Percentiles rank a stretch among this genome's conserved stretches.
These are phyloP conservation scores for Cactoblastis cactorum DNA, from an alignment of 2,888 invertebrate genomes.

Conservation along the genomic window DNA sequence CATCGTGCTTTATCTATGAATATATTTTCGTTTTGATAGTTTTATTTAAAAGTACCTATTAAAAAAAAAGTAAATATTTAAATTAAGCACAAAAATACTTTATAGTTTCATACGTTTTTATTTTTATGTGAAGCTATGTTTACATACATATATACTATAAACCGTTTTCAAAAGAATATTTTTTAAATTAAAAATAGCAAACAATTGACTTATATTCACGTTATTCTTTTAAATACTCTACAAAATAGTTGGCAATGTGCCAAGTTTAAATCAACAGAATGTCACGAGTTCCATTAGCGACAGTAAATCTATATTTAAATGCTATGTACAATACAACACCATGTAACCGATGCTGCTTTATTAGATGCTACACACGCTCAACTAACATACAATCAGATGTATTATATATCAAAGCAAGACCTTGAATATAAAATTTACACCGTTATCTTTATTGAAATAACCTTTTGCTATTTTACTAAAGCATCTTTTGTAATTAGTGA, in stretches of 20 bases:
- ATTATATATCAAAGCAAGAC: slow-evolving; percentile 21
- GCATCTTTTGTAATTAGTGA: slow-evolving; percentile 39
- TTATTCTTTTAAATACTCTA: not conserved
- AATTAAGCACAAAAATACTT: not conserved
- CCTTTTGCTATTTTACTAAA: slow-evolving; percentile 56
- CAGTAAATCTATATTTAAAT: slow-evolving; percentile 2
- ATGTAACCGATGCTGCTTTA: slow-evolving; percentile 2
- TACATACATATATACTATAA: too few species aligned
- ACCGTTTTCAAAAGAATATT: too few species aligned
- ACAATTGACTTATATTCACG: too few species aligned
- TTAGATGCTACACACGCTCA: not conserved
- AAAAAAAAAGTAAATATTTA: not conserved
- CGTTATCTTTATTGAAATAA: slow-evolving; percentile 59
- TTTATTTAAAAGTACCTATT: not conserved
- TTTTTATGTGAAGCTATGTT: too few species aligned
- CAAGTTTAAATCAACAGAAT: not conserved
- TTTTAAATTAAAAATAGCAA: too few species aligned
- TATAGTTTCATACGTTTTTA: too few species aligned
- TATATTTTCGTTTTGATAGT: not conserved
- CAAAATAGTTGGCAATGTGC: not conserved
- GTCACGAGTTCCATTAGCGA: slow-evolving; percentile 7
- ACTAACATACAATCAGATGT: not conserved
- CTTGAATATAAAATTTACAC: slow-evolving; percentile 43
- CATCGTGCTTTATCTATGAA: slow-evolving; percentile 6
- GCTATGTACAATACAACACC: not conserved